phyloP scores from a whole-genome alignment of 2,113 vertebrate species.

The Mormyrus lacerda region DNA sequence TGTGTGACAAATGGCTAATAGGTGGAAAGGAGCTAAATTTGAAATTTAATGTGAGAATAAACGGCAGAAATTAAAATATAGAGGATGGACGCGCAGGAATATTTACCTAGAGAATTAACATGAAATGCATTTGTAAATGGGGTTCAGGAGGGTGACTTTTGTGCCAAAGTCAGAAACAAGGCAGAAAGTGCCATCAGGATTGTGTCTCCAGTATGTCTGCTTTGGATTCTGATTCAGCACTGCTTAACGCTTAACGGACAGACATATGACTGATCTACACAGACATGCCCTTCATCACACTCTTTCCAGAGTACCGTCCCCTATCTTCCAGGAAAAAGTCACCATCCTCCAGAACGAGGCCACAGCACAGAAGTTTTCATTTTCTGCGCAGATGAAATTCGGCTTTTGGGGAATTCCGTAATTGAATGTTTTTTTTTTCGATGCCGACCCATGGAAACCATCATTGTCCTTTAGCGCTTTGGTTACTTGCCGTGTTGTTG shows the following conservation, averaged over 20 bases:
- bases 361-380: not conserved
- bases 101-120: not conserved
- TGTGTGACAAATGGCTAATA: slow-evolving; percentile 11
- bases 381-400: not conserved
- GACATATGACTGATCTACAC: not conserved
- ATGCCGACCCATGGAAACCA: not conserved
- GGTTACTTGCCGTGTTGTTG: not conserved
- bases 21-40: not conserved
- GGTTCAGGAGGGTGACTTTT: not conserved
- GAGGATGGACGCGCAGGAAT: not conserved
- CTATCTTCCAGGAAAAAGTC: not conserved
- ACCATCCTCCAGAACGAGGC: not conserved
- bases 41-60: not conserved
- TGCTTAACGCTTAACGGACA: not conserved
- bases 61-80: not conserved
- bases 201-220: not conserved
- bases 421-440: not conserved
- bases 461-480: not conserved
- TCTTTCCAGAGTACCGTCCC: not conserved
- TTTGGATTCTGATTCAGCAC: not conserved
- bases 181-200: not conserved
- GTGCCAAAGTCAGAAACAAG: not conserved
- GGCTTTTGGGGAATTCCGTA: not conserved
- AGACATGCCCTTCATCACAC: not conserved
- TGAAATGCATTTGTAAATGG: not conserved